Evolutionary conservation across 2,113 vertebrate species (phyloP).

Genomic region (Blennius ocellaris): DNA sequence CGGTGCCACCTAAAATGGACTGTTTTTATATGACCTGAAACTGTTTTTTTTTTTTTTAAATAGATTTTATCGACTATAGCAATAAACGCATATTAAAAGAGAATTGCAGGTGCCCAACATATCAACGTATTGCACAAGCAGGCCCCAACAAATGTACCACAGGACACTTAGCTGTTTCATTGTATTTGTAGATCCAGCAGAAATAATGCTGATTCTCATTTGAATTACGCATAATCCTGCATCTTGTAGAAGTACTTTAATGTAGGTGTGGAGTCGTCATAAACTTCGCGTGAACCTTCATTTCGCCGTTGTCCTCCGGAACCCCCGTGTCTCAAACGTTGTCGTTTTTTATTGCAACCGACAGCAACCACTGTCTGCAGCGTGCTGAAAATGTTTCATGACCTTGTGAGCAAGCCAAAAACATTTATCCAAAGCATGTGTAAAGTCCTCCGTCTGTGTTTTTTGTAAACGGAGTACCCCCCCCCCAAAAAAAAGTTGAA

Average conservation of each 20-base stretch:
- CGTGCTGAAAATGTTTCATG: constrained; percentile 29
- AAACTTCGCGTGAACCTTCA: background rate
- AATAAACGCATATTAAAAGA: constrained; percentile 48
- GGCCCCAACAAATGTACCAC: background rate
- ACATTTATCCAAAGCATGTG: constrained; percentile 11
- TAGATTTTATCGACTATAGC: constrained; percentile 42
- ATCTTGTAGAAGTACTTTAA: background rate
- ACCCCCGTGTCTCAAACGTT: constrained; percentile 7
- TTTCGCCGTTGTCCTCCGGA: constrained; percentile 18
- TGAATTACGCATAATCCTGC: background rate
- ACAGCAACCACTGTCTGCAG: constrained; percentile 21
- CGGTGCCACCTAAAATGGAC: constrained; percentile 37
- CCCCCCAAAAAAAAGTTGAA: background rate
- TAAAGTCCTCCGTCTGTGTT: constrained; percentile 18
- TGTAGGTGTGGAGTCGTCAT: background rate
- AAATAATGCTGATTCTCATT: no score
- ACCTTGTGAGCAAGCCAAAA: constrained; percentile 26
- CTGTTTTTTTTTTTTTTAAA: constrained; percentile 43
- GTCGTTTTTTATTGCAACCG: constrained; percentile 12
- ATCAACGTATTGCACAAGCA: background rate
- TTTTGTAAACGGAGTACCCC: background rate
- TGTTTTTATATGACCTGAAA: constrained; percentile 34
- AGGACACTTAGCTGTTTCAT: no score
- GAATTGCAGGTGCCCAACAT: background rate
- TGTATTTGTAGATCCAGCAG: no score